phyloP scores from a whole-genome alignment of 1,140 invertebrate genomes.

The Pollicipes pollicipes region DNA sequence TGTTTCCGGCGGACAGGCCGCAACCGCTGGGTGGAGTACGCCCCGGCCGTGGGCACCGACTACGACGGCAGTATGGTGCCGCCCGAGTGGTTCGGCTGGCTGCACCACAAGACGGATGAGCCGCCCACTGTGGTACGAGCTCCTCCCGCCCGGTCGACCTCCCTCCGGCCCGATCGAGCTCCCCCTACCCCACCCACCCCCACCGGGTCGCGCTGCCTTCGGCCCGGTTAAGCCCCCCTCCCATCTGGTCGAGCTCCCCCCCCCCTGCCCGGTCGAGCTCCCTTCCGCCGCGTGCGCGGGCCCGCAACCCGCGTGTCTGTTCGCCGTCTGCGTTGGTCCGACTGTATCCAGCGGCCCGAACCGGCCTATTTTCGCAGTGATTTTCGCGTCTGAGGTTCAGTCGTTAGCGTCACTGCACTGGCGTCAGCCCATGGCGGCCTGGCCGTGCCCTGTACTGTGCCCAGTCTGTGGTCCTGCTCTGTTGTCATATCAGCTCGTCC shows the following conservation, averaged over 20 bases:
- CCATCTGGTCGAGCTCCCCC: not conserved
- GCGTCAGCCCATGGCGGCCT: not conserved
- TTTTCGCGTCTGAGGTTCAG: too few species aligned
- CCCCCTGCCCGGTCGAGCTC: not conserved
- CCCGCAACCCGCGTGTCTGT: too few species aligned
- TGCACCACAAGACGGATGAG: slow-evolving; percentile 65
- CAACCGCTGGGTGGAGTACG: slow-evolving; percentile 87
- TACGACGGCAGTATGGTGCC: slow-evolving; percentile 88
- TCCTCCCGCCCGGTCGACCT: not conserved
- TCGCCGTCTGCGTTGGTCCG: too few species aligned
- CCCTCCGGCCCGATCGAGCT: too few species aligned
- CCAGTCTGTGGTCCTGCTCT: not conserved
- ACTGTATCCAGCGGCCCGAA: too few species aligned
- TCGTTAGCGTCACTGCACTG: not conserved
- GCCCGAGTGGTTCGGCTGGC: slow-evolving; percentile 78
- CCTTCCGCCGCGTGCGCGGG: too few species aligned
- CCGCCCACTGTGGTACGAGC: slow-evolving; percentile 31
- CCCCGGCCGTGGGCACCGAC: slow-evolving; percentile 50
- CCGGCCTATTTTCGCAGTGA: too few species aligned
- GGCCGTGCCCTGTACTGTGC: not conserved
- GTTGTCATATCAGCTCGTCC: not conserved
- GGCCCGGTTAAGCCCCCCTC: too few species aligned
- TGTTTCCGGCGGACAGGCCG: slow-evolving; percentile 34
- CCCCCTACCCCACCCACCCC: too few species aligned
- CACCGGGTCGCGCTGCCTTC: not conserved